Conservation (phyloP, 2,888 invertebrate genomes). For the Corbicula japonica region DNA sequence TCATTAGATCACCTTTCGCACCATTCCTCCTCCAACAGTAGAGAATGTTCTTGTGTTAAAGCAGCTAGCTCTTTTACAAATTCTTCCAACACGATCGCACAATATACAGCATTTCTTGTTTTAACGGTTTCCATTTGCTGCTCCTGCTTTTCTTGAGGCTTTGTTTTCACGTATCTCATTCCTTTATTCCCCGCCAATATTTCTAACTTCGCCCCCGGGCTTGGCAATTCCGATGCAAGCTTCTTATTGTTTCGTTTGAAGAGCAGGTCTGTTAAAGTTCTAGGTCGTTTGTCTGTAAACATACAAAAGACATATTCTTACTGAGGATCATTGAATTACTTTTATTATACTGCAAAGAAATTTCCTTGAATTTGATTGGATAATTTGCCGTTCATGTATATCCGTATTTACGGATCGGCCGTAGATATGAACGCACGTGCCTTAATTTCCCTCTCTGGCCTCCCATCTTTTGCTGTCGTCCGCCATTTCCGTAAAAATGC, state of each 20-base stretch:
- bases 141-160: slow-evolving; percentile 61
- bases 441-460: too few relatives aligned
- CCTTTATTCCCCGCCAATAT: slow-evolving; percentile 73
- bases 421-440: too few relatives aligned
- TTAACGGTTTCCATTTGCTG: slow-evolving; percentile 80
- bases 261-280: slow-evolving; percentile 78
- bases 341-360: too few relatives aligned
- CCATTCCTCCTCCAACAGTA: slow-evolving; percentile 80
- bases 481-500: too few relatives aligned
- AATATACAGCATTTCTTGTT: slow-evolving; percentile 89
- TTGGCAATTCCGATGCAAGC: slow-evolving; percentile 23
- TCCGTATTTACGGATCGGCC: too few relatives aligned
- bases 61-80: slow-evolving; percentile 98
- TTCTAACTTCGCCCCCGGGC: slow-evolving; percentile 65
- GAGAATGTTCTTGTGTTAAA: slow-evolving; percentile 96
- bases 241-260: slow-evolving; percentile 74
- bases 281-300: slow-evolving; percentile 76
- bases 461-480: too few relatives aligned
- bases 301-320: background rate
- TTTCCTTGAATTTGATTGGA: too few relatives aligned
- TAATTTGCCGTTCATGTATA: too few relatives aligned
- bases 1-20: slow-evolving; percentile 36
- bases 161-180: slow-evolving; percentile 78
- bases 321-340: background rate
- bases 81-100: slow-evolving; percentile 96